A percentile compares a stretch with the other conserved stretches of the same genome.
These are phyloP conservation scores for Picus viridis DNA, from an alignment of 2,797 vertebrate species.

Conservation along the genomic window DNA sequence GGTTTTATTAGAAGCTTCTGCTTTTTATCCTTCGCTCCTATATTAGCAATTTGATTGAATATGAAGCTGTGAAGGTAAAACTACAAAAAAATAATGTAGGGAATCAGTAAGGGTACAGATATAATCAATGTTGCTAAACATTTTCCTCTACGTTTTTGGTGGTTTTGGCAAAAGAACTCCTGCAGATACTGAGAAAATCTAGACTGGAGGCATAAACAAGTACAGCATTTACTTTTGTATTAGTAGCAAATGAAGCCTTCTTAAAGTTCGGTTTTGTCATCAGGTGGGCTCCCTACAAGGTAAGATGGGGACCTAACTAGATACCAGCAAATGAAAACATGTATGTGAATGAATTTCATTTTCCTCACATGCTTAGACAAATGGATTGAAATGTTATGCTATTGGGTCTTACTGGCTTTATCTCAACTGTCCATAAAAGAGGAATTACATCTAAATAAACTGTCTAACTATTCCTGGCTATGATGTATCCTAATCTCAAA, in stretches of 20 bases:
- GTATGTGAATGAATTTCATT: neutral
- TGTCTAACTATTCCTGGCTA: neutral
- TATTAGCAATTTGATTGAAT: neutral
- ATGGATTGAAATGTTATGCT: neutral
- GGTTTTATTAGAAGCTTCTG: slow-evolving; percentile 1
- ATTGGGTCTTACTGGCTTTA: neutral
- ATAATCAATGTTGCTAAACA: neutral
- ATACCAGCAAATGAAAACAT: neutral
- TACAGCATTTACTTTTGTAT: neutral
- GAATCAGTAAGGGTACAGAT: neutral
- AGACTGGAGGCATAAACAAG: neutral
- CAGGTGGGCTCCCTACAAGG: neutral
- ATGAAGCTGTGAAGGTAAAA: neutral
- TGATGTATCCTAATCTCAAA: neutral
- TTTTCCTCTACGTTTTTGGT: neutral
- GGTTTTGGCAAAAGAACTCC: neutral
- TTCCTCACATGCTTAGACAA: neutral
- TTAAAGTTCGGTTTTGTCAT: neutral
- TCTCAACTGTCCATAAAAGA: neutral
- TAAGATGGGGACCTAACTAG: neutral
- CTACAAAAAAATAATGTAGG: neutral
- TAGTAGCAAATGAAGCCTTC: neutral
- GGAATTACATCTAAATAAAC: neutral
- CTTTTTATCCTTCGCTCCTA: neutral
- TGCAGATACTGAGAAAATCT: neutral